These are phyloP conservation scores for Bos taurus DNA, from an alignment of 2,113 vertebrate genomes.

Conservation along the genomic window DNA sequence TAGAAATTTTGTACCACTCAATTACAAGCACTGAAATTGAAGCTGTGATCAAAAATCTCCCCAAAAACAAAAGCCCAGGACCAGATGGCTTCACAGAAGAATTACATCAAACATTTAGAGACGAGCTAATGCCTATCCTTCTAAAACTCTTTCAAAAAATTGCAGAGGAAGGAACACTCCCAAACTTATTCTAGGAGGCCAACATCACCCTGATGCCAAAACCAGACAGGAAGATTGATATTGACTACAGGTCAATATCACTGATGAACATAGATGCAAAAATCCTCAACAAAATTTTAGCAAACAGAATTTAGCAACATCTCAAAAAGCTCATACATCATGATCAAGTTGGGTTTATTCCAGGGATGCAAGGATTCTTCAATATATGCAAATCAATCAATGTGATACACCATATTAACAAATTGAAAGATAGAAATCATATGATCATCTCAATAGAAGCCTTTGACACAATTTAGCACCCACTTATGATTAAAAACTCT, in stretches of 20 bases:
- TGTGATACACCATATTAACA: neutral
- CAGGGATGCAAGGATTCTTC: neutral
- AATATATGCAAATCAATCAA: neutral
- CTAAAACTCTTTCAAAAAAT: neutral
- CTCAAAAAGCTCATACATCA: neutral
- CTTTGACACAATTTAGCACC: neutral
- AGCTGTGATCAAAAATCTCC: neutral
- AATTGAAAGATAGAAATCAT: neutral
- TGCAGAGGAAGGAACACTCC: neutral
- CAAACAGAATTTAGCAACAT: neutral
- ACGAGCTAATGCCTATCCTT: neutral
- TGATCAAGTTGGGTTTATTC: neutral
- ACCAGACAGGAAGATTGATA: neutral
- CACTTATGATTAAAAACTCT: neutral
- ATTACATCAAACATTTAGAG: neutral
- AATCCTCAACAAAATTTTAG: neutral
- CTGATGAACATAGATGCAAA: neutral
- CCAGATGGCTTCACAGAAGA: neutral
- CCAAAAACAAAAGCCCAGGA: neutral
- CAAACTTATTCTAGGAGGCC: neutral
- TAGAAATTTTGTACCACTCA: neutral
- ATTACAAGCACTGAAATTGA: neutral
- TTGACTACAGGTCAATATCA: neutral
- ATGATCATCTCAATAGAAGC: neutral
- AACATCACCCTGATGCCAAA: neutral